phyloP scores from a whole-genome alignment of 1,140 invertebrate genomes.

The Leptinotarsa lineolata region DNA sequence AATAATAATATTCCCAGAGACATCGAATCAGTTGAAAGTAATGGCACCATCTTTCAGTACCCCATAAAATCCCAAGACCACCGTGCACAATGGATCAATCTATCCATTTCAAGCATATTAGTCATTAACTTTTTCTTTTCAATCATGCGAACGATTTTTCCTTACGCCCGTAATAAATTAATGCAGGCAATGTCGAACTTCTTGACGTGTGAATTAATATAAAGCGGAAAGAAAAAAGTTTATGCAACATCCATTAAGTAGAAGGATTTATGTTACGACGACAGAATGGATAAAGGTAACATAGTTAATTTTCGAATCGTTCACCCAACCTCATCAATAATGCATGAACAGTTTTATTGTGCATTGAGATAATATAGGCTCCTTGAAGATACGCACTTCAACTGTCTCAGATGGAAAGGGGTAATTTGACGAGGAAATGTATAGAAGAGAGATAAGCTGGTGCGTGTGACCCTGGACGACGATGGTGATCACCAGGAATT shows the following conservation, averaged over 20 bases:
- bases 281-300: conserved; percentile 15
- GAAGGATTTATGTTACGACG: conserved; percentile 22
- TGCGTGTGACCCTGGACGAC: not conserved
- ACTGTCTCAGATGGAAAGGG: not conserved
- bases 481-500: no score
- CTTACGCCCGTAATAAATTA: conserved; percentile 10
- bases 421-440: no score
- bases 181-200: conserved; percentile 7
- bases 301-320: conserved; percentile 23
- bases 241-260: conserved; percentile 25
- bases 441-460: not conserved
- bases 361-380: conserved; percentile 6
- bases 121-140: no score
- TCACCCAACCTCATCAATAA: conserved; percentile 17
- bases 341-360: conserved; percentile 20
- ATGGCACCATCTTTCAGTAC: no score
- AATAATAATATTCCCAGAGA: no score
- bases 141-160: conserved; percentile 5
- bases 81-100: no score
- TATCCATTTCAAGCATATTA: no score
- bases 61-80: no score
- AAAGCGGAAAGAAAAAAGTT: conserved; percentile 17
- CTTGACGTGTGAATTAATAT: conserved; percentile 22
- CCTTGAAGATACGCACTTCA: not conserved
- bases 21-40: no score